Percentiles rank a stretch among this genome's conserved stretches.
phyloP scores from a whole-genome alignment of 2,888 invertebrate species.

The Phaedon cochleariae region DNA sequence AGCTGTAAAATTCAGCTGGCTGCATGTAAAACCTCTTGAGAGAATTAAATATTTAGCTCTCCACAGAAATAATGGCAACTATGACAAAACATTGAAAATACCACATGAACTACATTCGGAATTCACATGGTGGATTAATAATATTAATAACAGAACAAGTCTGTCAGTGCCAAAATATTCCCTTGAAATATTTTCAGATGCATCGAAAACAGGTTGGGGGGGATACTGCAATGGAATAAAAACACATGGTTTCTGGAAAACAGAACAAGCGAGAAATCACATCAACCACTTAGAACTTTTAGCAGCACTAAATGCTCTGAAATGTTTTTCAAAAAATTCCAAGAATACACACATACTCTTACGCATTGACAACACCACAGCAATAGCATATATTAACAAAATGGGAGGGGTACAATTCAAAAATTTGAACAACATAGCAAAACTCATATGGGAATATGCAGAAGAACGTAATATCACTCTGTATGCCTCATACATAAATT shows the following conservation, averaged over 20 bases:
- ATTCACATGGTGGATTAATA: background rate
- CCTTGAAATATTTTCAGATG: slow-evolving; percentile 1
- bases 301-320: slow-evolving; percentile 10
- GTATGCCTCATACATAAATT: no score
- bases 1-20: background rate
- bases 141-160: no score
- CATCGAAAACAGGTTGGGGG: slow-evolving; percentile 5
- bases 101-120: background rate
- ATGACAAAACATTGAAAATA: background rate
- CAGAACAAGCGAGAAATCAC: slow-evolving; percentile 10
- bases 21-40: background rate
- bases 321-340: slow-evolving; percentile 19
- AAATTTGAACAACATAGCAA: no score
- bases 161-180: background rate
- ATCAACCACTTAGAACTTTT: slow-evolving; percentile 23
- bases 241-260: slow-evolving; percentile 8
- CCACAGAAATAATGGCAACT: background rate
- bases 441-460: no score
- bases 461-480: no score
- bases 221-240: background rate
- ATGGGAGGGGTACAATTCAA: no score
- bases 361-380: background rate
- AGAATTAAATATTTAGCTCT: background rate
- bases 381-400: no score
- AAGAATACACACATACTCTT: slow-evolving; percentile 14